Percentiles rank a stretch among this genome's conserved stretches.
phyloP scores from a whole-genome alignment of 2,113 vertebrate species.

The Lophochroa leadbeateri region DNA sequence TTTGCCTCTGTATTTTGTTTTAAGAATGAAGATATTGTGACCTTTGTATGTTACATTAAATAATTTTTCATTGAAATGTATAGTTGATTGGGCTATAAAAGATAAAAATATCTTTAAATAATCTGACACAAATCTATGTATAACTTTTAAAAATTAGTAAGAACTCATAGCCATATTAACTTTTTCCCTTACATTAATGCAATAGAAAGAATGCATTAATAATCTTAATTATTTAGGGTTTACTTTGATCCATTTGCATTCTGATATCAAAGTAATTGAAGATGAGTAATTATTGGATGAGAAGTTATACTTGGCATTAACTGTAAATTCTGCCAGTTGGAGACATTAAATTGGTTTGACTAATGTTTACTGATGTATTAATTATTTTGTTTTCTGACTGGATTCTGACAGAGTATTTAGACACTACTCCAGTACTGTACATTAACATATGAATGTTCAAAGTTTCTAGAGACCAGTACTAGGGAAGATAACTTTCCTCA shows the following conservation, averaged over 20 bases:
- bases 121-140: background rate
- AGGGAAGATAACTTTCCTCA: background rate
- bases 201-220: background rate
- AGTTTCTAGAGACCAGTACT: background rate
- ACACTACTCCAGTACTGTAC: background rate
- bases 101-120: background rate
- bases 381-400: background rate
- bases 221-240: background rate
- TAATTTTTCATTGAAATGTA: background rate
- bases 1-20: background rate
- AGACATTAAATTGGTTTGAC: background rate
- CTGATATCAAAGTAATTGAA: background rate
- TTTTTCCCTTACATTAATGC: background rate
- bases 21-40: background rate
- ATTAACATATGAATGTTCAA: background rate
- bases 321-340: background rate
- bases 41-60: background rate
- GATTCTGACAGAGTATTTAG: background rate
- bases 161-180: fast-evolving
- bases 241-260: background rate
- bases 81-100: background rate
- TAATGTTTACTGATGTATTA: background rate
- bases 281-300: background rate
- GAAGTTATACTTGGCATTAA: background rate
- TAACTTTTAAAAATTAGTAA: background rate